A percentile compares a stretch with the other conserved stretches of the same genome.
These are phyloP conservation scores for Labroides dimidiatus DNA, from an alignment of 2,797 vertebrate species.

Conservation along the genomic window DNA sequence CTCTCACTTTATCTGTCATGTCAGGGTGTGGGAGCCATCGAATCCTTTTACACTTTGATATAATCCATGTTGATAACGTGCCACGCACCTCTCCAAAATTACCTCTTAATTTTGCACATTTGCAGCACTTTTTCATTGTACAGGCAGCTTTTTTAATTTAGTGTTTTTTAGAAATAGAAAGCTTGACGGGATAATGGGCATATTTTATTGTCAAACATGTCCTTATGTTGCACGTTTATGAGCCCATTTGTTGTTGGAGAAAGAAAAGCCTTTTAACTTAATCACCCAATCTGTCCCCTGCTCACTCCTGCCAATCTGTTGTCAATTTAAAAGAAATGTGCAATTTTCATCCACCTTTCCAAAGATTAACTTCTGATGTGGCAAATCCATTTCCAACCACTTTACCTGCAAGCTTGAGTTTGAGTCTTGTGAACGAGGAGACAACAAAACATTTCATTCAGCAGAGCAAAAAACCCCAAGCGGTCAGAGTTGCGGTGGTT, in stretches of 20 bases:
- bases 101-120: slow-evolving; percentile 46
- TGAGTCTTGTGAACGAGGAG: not conserved
- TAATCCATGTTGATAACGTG: slow-evolving; percentile 71
- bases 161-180: slow-evolving; percentile 16
- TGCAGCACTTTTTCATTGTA: not conserved
- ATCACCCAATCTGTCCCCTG: slow-evolving; percentile 18
- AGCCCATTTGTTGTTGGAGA: slow-evolving; percentile 27
- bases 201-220: slow-evolving; percentile 22
- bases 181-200: not conserved
- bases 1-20: slow-evolving; percentile 61
- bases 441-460: too few relatives aligned
- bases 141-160: not conserved
- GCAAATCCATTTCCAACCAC: too few relatives aligned
- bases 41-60: slow-evolving; percentile 71
- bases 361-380: too few relatives aligned
- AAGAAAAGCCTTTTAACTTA: slow-evolving; percentile 23
- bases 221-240: slow-evolving; percentile 23
- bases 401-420: not conserved
- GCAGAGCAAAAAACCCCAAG: not conserved
- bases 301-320: slow-evolving; percentile 21
- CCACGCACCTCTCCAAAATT: slow-evolving; percentile 59
- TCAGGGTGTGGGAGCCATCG: slow-evolving; percentile 54
- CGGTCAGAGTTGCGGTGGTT: not conserved
- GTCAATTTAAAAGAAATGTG: slow-evolving; percentile 29
- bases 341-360: not conserved